Conservation (phyloP, 1,140 invertebrate species). For the Papilio glaucus region DNA sequence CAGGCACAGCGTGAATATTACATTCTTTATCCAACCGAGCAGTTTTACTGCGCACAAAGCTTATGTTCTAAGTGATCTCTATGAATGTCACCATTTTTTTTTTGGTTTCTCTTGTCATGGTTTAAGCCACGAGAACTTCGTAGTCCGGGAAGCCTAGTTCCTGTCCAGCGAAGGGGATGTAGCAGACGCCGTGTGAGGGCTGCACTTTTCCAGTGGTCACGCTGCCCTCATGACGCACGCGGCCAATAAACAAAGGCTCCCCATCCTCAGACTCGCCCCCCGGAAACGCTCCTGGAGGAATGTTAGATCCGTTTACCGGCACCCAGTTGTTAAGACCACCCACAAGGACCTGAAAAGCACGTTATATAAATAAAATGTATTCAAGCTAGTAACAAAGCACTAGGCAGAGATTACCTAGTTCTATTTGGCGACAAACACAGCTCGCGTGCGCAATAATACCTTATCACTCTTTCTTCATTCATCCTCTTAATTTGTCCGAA, state of each 20-base stretch:
- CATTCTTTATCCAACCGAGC: slow-evolving; percentile 38
- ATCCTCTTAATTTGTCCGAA: no score
- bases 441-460: no score
- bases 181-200: slow-evolving; percentile 86
- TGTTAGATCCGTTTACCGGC: slow-evolving; percentile 84
- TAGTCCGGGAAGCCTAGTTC: slow-evolving; percentile 90
- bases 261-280: slow-evolving; percentile 90
- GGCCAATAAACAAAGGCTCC: slow-evolving; percentile 88
- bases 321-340: slow-evolving; percentile 86
- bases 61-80: slow-evolving; percentile 22
- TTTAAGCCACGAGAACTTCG: slow-evolving; percentile 86
- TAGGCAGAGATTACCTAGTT: no score
- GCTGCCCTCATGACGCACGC: slow-evolving; percentile 87
- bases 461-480: no score
- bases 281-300: slow-evolving; percentile 89
- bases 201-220: slow-evolving; percentile 89
- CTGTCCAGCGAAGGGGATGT: slow-evolving; percentile 88
- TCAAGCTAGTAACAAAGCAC: no score
- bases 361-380: slow-evolving; percentile 13
- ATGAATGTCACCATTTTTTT: slow-evolving; percentile 20
- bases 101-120: slow-evolving; percentile 5
- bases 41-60: slow-evolving; percentile 39
- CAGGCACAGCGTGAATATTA: slow-evolving; percentile 50
- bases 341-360: slow-evolving; percentile 84
- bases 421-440: no score